These are phyloP conservation scores for Calephelis virginiensis DNA, from an alignment of 1,140 invertebrate genomes.

Conservation along the genomic window DNA sequence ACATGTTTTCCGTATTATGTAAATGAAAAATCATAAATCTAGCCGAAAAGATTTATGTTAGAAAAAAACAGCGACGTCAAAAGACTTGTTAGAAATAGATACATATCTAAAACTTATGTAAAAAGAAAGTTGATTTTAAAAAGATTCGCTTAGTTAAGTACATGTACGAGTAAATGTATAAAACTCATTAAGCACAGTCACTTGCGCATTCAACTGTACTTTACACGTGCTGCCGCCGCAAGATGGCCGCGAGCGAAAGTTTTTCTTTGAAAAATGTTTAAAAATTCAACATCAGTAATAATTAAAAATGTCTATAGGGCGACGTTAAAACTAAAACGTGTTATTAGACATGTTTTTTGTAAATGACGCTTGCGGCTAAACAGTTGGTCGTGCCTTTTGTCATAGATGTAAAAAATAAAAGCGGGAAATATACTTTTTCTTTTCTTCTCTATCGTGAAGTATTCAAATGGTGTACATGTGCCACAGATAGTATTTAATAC, in stretches of 20 bases:
- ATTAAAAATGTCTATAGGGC: constrained; percentile 50
- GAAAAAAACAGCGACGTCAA: not conserved
- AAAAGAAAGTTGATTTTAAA: constrained; percentile 17
- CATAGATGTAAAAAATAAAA: constrained; percentile 13
- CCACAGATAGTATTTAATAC: not conserved
- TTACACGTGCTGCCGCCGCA: constrained; percentile 35
- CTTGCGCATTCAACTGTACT: constrained; percentile 38
- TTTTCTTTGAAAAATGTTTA: constrained; percentile 52
- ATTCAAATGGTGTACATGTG: not conserved
- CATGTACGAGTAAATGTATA: constrained; percentile 7
- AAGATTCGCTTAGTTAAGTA: constrained; percentile 4
- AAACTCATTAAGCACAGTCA: constrained; percentile 19
- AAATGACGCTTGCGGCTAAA: constrained; percentile 35
- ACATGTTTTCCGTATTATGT: not conserved
- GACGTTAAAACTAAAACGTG: constrained; percentile 26
- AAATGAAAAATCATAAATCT: constrained; percentile 2
- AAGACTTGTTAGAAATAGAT: not conserved
- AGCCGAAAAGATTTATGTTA: not conserved
- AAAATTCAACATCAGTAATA: constrained; percentile 46
- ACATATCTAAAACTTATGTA: constrained; percentile 11
- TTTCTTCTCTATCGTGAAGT: not conserved
- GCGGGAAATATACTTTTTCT: constrained; percentile 6
- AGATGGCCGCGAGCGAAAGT: constrained; percentile 35
- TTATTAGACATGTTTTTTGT: constrained; percentile 45
- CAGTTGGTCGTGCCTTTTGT: constrained; percentile 34